Percentiles rank a stretch among this genome's conserved stretches.
phyloP scores from a whole-genome alignment of 2,888 invertebrate genomes.

The Tholera decimalis region DNA sequence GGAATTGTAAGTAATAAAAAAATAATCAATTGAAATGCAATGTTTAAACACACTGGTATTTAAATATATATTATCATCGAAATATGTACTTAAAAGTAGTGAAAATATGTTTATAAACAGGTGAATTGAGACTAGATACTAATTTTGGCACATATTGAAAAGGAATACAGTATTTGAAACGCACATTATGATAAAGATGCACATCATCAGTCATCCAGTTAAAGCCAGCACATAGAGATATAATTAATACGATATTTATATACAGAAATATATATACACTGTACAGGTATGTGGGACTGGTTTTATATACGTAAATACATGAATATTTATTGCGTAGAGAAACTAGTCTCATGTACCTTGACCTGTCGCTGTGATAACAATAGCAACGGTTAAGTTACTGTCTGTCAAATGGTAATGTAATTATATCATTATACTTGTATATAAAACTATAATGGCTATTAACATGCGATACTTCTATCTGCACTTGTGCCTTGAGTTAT shows the following conservation, averaged over 20 bases:
- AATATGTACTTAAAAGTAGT: conserved; percentile 42
- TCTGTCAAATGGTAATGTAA: conserved; percentile 58
- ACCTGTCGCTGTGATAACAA: conserved; percentile 47
- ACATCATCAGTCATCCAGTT: conserved; percentile 59
- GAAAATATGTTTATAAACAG: conserved; percentile 27
- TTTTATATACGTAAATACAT: conserved; percentile 33
- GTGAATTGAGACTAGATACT: conserved; percentile 49
- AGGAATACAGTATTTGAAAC: conserved; percentile 50
- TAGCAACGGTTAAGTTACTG: conserved; percentile 56
- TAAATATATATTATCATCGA: conserved; percentile 37
- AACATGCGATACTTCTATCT: neutral
- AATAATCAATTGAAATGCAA: conserved; percentile 55
- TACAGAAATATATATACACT: conserved; percentile 38
- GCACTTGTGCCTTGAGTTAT: conserved; percentile 8
- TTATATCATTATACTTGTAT: conserved; percentile 11
- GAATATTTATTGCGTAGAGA: conserved; percentile 24
- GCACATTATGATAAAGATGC: conserved; percentile 60
- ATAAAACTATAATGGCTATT: conserved; percentile 1
- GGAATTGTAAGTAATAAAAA: conserved; percentile 88
- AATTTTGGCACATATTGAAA: conserved; percentile 58
- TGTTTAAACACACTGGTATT: conserved; percentile 52
- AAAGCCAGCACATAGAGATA: conserved; percentile 64
- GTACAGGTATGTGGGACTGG: conserved; percentile 53
- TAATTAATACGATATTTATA: conserved; percentile 46
- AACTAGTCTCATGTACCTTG: conserved; percentile 54